Base-by-base conservation (phyloP, 2,888 invertebrate genomes). In the Drosophila koepferae region DNA sequence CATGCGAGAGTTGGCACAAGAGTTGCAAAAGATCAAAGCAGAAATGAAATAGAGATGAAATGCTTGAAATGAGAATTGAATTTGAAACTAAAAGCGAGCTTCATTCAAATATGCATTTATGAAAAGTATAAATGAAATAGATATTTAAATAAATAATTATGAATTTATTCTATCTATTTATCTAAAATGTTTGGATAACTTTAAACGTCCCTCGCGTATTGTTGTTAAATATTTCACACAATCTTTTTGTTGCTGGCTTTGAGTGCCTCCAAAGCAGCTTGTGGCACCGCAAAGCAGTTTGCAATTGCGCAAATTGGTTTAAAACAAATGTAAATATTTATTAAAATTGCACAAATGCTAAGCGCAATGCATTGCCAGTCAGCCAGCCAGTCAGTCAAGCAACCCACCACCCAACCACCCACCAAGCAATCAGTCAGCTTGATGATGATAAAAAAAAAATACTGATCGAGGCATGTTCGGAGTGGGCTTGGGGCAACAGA, bases 311-410 rank as follows among this genome's bases (percentile, higher is more conserved):
- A 86, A 90, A 89, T 87, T 87, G 81, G 80, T 86, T 84, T 77
- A 77, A 77, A 86, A 89, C 84, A 86, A 87, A 87, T 90, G 89
- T 90, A 90, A 90, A 87, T 87, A 90, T 87, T 90, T 87, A 87
- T 87, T 77, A 86, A 82, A 88, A 90, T 86, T 90, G 85, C 89
- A 68, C 77, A 89, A 88, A 82, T 58, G 64, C 90, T 65, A 63
- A 74, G 77, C 82, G 54, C 53, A 43, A 36, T 54, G 56, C 61
- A 36, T 44, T 53, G 10, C 28, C 28, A 28, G 4, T 28, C 28
- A 28, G 28, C 6, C 28, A 28, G 28, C 49, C 53, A 5, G 31
- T 14, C 38, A 38, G 5, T 10, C 40, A 16, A 51, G 5, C 49
- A 54, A 43, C 20, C 46, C 36, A 36, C 40, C 38, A 12, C 18